Conservation (phyloP, 2,797 vertebrate species). For the Tapirus indicus region DNA sequence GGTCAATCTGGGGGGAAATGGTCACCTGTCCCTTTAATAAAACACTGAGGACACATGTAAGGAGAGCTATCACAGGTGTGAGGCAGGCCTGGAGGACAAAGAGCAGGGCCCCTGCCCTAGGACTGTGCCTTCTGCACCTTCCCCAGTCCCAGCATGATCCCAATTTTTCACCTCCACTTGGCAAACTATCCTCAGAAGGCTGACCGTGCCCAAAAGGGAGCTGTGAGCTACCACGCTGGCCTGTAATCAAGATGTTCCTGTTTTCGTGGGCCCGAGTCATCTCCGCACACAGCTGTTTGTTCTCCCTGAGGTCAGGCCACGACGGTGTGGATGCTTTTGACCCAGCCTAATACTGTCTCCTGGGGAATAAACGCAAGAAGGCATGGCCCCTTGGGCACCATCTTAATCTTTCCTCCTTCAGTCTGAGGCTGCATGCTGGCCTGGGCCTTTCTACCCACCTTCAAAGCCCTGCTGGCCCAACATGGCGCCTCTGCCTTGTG, state of each 20-base stretch:
- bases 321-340: neutral
- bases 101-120: neutral
- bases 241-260: neutral
- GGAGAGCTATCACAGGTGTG: neutral
- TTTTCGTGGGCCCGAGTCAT: conserved; percentile 51
- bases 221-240: neutral
- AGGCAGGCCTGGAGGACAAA: neutral
- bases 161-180: neutral
- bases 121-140: neutral
- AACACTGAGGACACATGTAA: neutral
- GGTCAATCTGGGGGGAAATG: neutral
- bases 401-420: neutral
- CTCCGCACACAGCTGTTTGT: neutral
- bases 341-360: neutral
- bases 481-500: accelerated
- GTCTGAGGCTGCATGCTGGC: neutral
- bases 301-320: neutral
- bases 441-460: neutral
- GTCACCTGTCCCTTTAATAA: neutral
- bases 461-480: neutral
- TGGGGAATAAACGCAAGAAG: neutral
- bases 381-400: neutral
- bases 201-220: neutral
- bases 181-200: neutral
- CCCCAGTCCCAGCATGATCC: neutral